These are phyloP conservation scores for Barnardius zonarius DNA, from an alignment of 2,113 vertebrate genomes.

Conservation along the genomic window DNA sequence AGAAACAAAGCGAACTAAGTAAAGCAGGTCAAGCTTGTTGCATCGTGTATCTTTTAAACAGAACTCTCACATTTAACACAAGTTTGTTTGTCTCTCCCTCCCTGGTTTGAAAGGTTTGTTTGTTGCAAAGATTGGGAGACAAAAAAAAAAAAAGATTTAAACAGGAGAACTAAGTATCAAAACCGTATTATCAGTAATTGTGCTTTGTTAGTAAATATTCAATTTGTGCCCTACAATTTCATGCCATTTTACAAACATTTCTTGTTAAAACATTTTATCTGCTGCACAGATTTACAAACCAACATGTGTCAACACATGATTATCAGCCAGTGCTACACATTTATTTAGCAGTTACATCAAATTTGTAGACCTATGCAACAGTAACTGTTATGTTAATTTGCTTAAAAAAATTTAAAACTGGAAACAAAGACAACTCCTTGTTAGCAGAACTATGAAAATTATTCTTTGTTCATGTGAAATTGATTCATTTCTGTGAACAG, in stretches of 20 bases:
- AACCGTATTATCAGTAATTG: background rate
- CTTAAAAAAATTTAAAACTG: background rate
- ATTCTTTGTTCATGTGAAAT: background rate
- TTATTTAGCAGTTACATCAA: background rate
- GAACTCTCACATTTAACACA: background rate
- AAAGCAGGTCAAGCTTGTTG: background rate
- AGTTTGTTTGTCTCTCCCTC: background rate
- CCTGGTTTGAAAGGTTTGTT: background rate
- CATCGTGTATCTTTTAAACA: background rate
- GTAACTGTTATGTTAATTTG: background rate
- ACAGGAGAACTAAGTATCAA: background rate
- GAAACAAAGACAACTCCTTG: background rate
- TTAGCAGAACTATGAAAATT: background rate
- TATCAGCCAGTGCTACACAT: background rate
- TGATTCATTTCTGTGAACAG: background rate
- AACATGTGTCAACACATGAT: background rate
- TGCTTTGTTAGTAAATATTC: constrained; percentile 4
- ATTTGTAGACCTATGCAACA: background rate
- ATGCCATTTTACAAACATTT: constrained; percentile 31
- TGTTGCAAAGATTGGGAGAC: background rate
- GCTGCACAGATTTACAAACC: background rate
- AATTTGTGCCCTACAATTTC: background rate
- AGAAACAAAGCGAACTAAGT: background rate
- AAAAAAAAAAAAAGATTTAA: background rate
- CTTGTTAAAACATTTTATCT: constrained; percentile 19